Evolutionary conservation across 2,797 vertebrate species (phyloP), one percentile per base, ranked within the genome.

Genomic region (Cetoscarus ocellatus): DNA sequence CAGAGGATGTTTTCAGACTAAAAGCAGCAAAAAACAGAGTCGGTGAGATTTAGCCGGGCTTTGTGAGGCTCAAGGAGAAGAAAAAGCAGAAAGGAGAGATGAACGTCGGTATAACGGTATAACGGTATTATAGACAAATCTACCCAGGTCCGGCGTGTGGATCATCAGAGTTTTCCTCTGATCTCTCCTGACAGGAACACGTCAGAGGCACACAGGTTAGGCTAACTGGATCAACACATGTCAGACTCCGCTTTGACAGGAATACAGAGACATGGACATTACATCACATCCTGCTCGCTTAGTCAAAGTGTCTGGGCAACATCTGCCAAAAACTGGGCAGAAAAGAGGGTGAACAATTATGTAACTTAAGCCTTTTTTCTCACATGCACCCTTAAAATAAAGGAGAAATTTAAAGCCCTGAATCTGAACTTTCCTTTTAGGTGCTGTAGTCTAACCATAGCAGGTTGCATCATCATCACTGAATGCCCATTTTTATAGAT

Each of bases 51-150:
- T 59, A 63, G 49, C 38, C 10, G 7, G 54, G 79, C 72, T 84
- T 80, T 87, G 66, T 14, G 55, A 34, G 45, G 76, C 70, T 77
- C 1, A 18, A 56, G 45, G 19, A 18, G 38, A 36, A 3, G 42
- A 48, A 65, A 57, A 58, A 59, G 58, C 52, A 55, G 48, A 70
- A 68, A 17, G 67, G 44, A 73, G 45, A 79, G 59, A 64, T 9
- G 19, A 54, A 60, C 5, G 45, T 79, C 71, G n/a, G n/a, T n/a
- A n/a, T n/a, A n/a, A n/a, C n/a, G n/a, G n/a, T n/a, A n/a, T 80
- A 70, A 82, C 18, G 13, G 83, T 69, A 62, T 84, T 67, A 84
- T 0, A 51, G 67, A 84, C 62, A 80, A 72, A 83, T 83, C 83
- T 73, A 27, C 34, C 44, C 35, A 13, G 19, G 56, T 73, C 59